A percentile compares a stretch with the other conserved stretches of the same genome.
Evolutionary conservation across 2,888 invertebrate species (phyloP).

Genomic region (Poecilus cupreus): DNA sequence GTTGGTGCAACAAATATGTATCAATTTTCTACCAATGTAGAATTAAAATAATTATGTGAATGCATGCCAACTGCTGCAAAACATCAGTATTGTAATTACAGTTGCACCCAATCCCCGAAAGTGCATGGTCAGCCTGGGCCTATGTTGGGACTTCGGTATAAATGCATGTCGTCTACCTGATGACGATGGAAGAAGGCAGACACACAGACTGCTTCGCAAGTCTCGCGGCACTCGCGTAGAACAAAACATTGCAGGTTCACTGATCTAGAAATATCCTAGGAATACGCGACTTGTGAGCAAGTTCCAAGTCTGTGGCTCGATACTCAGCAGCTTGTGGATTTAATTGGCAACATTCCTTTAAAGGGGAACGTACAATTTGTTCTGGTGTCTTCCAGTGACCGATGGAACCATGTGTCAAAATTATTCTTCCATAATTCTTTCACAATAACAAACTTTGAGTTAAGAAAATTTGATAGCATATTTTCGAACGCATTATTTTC

Average conservation of each 20-base stretch:
- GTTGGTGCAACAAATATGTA: too few relatives aligned
- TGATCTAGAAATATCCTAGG: slow-evolving; percentile 32
- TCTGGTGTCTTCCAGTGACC: not conserved
- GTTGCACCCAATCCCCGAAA: too few relatives aligned
- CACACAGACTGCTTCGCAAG: not conserved
- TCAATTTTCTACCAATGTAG: too few relatives aligned
- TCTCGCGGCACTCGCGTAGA: not conserved
- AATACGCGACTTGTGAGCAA: slow-evolving; percentile 12
- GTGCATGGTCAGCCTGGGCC: too few relatives aligned
- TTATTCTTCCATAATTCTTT: not conserved
- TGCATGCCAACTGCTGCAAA: too few relatives aligned
- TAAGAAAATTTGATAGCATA: too few relatives aligned
- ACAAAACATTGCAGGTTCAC: slow-evolving; percentile 28
- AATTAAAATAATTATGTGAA: too few relatives aligned
- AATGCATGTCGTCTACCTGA: too few relatives aligned
- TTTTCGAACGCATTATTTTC: too few relatives aligned
- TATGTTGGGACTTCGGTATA: too few relatives aligned
- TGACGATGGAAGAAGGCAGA: not conserved
- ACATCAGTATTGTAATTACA: too few relatives aligned
- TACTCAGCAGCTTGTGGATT: not conserved
- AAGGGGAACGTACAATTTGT: slow-evolving; percentile 32
- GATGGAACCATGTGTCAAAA: not conserved
- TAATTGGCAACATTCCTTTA: slow-evolving; percentile 30
- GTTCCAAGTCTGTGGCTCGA: slow-evolving; percentile 5
- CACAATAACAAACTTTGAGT: too few relatives aligned